Conservation (phyloP, 2,888 invertebrate species). For the Gari tellinella region DNA sequence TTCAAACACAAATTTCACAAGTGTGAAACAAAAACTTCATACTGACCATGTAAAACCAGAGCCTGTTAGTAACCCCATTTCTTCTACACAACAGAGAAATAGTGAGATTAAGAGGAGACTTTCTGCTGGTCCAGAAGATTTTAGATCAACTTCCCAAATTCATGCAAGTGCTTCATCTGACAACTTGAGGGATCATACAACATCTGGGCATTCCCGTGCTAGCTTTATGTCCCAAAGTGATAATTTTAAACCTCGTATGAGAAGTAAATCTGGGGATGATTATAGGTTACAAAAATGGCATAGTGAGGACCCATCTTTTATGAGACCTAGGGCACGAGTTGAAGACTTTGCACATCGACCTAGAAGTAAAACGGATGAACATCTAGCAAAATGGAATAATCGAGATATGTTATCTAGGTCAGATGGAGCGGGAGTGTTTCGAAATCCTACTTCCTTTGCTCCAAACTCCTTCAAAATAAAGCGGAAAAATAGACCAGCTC, state of each 20-base stretch:
- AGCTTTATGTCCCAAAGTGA: conserved; percentile 27
- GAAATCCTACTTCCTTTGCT: conserved; percentile 90
- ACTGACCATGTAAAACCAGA: conserved; percentile 30
- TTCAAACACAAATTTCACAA: conserved; percentile 31
- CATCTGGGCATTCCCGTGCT: conserved; percentile 37
- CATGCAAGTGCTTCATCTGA: conserved; percentile 31
- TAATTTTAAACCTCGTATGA: conserved; percentile 60
- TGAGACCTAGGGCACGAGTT: conserved; percentile 73
- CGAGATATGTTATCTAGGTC: conserved; percentile 71
- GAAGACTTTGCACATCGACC: conserved; percentile 72
- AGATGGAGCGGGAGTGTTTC: conserved; percentile 91
- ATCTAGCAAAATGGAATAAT: conserved; percentile 65
- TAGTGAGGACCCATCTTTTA: conserved; percentile 75
- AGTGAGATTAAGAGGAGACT: conserved; percentile 73
- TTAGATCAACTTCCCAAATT: conserved; percentile 26
- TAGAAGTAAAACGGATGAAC: conserved; percentile 65
- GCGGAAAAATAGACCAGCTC: conserved; percentile 84
- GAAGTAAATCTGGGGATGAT: conserved; percentile 79
- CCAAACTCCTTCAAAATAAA: conserved; percentile 79
- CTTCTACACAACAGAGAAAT: conserved; percentile 53
- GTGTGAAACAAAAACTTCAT: conserved; percentile 33
- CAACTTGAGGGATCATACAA: conserved; percentile 27
- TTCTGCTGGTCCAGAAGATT: conserved; percentile 66
- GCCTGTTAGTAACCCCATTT: conserved; percentile 17
- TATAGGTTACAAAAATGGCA: conserved; percentile 71